Base-by-base conservation (phyloP, 2,888 invertebrate species). In the Auanema freiburgensis region DNA sequence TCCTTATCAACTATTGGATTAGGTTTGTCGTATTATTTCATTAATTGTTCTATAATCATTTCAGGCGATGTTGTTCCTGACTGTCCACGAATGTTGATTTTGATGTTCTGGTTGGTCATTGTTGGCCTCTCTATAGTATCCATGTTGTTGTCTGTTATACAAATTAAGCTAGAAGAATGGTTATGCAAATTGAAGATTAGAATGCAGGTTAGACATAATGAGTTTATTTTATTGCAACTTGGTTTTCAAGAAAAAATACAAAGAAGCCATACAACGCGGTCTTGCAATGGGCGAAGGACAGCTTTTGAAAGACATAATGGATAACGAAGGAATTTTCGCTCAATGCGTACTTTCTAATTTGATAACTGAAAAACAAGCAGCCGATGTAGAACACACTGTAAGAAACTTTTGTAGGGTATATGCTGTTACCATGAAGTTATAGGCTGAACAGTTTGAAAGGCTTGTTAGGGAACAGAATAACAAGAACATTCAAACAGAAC, bases 141-240 rank as follows among this genome's bases (percentile, higher is more conserved):
- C 74, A 95, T 96, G 94, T 92, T 93, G 85, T 92, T 97, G 79
- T 95, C 94, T 83, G 93, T 96, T 23, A 92, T 95, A 0, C 93
- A 81, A 63, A 81, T 81, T 62, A 81, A 80, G 57, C 79, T 83
- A 71, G 83, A 83, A 65, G 81, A 83, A 57, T 83, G 78, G 76
- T 66, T 83, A 18, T 83, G 76, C 65, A 69, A 72, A 49, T 70
- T 83, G 74, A 74, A 83, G 66, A 73, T 76, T 50, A 65, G 71
- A 54, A 79, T 83, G 64, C 67, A 73, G 63, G 73, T 73, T 21
- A 18, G 43, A 3, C 4, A 8, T 5, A 3, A 33, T 33, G 33
- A 33, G 8, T 11, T 16, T 24, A 33, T 6, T 3, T 6, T 42
- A 18, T 44, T 44, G 4, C 10, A 46, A 16, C 16, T 46, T 46